A percentile compares a stretch with the other conserved stretches of the same genome.
These are phyloP conservation scores for Aricia artaxerxes DNA, from an alignment of 2,888 invertebrate species.

Conservation along the genomic window DNA sequence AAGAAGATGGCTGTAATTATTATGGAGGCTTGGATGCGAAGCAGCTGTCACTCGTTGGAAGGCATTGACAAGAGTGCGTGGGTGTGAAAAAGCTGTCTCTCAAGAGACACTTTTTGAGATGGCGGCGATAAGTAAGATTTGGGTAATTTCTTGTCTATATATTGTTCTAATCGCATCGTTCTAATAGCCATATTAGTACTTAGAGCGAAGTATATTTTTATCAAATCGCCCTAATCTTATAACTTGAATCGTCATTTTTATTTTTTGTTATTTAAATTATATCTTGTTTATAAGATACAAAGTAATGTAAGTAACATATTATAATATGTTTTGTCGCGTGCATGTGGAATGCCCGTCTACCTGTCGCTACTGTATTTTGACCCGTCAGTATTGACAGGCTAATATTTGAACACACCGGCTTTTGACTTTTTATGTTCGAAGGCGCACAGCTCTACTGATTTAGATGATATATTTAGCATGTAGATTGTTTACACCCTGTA, in stretches of 20 bases:
- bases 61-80: no score
- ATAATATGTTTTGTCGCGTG: conserved; percentile 35
- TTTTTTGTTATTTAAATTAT: conserved; percentile 27
- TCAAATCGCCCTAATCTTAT: conserved; percentile 30
- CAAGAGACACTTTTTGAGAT: no score
- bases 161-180: no score
- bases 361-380: conserved; percentile 47
- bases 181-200: no score
- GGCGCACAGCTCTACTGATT: neutral
- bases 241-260: conserved; percentile 17
- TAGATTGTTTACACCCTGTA: no score
- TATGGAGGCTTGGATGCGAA: no score
- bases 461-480: no score
- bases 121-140: no score
- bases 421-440: conserved; percentile 41
- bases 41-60: no score
- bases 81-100: no score
- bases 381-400: conserved; percentile 40
- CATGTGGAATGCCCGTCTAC: conserved; percentile 39
- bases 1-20: no score
- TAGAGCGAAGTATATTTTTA: neutral
- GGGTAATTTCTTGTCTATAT: no score
- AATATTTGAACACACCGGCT: conserved; percentile 43
- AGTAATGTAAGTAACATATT: conserved; percentile 27
- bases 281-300: conserved; percentile 30